Base-by-base conservation (phyloP, 1,140 invertebrate genomes). In the Triops cancriformis region DNA sequence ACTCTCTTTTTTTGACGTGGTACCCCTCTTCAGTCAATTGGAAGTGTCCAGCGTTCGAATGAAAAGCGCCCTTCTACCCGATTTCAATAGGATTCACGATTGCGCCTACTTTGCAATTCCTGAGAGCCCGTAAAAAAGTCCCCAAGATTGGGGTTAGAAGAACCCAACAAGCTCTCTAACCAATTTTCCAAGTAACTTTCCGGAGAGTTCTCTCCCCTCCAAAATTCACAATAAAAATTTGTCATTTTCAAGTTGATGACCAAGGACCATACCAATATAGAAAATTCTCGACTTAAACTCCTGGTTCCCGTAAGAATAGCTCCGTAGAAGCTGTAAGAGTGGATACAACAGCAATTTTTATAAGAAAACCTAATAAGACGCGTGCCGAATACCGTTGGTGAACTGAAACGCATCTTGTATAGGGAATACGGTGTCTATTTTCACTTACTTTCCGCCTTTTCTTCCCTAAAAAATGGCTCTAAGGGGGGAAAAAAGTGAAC, bases 71-170 rank as follows among this genome's bases (percentile, higher is more conserved):
- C 51, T 64, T 64, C 51, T 64, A 6, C 51, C 51, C 51, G 51
- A 64, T 64, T 64, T 64, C 51, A 64, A 64, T 64, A 64, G 51
- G n/a, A 64, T 64, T 23, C 51, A 64, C 51, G 51, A 64, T 64
- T 64, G 51, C 51, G 51, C 51, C 51, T 64, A 64, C 51, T 64
- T 64, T 64, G 51, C 51, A 64, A 64, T 64, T 64, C 51, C 51
- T 64, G n/a, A 64, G 51, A 64, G 51, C 51, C 51, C 51, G 18
- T 64, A 64, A 64, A 64, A 64, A 14, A 23, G 14, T 64, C 51
- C 31, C 31, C 31, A 37, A 37, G 31, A 37, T 37, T 37, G 31
- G 51, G 51, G 23, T 64, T n/a, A 6, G 51, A 64, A 64, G 51
- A 64, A 45, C 11, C 43, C 43, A 45, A 11, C 43, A 11, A 23